Conservation (phyloP, 1,140 invertebrate genomes). For the Halictus rubicundus region DNA sequence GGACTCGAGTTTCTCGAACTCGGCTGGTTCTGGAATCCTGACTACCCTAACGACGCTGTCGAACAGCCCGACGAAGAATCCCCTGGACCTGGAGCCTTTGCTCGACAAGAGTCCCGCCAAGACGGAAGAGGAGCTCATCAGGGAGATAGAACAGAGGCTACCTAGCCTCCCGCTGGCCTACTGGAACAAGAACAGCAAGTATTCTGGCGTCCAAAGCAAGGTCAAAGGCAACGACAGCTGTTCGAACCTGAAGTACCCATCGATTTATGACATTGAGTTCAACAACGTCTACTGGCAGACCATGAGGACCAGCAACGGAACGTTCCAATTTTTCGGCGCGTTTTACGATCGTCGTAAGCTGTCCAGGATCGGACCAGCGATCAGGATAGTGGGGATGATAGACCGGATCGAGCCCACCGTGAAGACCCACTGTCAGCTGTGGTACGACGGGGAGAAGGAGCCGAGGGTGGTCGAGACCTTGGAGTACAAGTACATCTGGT, state of each 20-base stretch:
- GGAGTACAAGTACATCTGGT: constrained; percentile 97
- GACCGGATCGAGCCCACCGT: constrained; percentile 92
- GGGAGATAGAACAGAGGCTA: constrained; percentile 87
- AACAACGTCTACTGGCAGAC: constrained; percentile 96
- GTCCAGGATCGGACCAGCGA: constrained; percentile 88
- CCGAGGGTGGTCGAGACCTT: constrained; percentile 89
- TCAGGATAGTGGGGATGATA: constrained; percentile 94
- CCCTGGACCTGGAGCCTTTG: constrained; percentile 78
- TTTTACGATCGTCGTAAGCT: constrained; percentile 91
- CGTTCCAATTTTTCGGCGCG: constrained; percentile 93
- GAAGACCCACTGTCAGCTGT: constrained; percentile 92
- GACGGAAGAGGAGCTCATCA: constrained; percentile 88
- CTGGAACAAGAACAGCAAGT: constrained; percentile 90
- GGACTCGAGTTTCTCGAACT: constrained; percentile 50
- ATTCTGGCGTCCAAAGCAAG: constrained; percentile 64
- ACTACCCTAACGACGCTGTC: constrained; percentile 64
- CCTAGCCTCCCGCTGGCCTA: constrained; percentile 91
- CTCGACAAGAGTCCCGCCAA: constrained; percentile 85
- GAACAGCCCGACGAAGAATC: constrained; percentile 63
- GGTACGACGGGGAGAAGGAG: constrained; percentile 92
- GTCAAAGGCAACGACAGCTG: constrained; percentile 86
- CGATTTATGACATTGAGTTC: constrained; percentile 93
- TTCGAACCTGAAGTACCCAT: constrained; percentile 86
- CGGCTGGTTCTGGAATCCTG: constrained; percentile 46
- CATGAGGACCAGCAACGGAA: constrained; percentile 88